These are phyloP conservation scores for Noctua comes DNA, from an alignment of 2,888 invertebrate species.

Conservation along the genomic window DNA sequence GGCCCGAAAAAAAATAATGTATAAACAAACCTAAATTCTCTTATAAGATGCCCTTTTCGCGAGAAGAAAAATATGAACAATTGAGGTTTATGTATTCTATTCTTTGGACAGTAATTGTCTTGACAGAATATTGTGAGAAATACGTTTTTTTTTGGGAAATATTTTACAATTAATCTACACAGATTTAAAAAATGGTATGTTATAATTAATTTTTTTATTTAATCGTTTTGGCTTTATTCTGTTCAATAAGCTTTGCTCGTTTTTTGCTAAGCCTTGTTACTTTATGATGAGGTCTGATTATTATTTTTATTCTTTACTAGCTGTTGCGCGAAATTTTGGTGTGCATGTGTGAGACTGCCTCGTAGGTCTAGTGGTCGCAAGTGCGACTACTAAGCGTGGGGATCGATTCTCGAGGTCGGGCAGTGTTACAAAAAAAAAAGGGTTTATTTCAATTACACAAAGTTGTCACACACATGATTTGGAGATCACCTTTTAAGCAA, in stretches of 20 bases:
- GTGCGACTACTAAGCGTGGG: no score
- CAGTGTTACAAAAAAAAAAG: no score
- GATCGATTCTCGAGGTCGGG: no score
- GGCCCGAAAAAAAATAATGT: background rate
- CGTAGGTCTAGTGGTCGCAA: no score
- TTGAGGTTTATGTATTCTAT: background rate
- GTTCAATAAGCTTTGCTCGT: background rate
- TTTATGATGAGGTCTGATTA: background rate
- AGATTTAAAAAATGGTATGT: slow-evolving; percentile 29
- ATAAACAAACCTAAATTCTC: slow-evolving; percentile 15
- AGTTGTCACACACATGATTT: no score
- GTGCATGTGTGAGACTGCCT: no score
- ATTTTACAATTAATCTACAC: slow-evolving; percentile 24
- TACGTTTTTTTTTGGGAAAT: slow-evolving; percentile 19
- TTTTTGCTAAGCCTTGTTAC: background rate
- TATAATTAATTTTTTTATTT: slow-evolving; percentile 9
- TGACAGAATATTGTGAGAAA: slow-evolving; percentile 29
- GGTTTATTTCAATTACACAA: no score
- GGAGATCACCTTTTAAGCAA: no score
- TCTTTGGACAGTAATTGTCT: background rate
- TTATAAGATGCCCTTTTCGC: slow-evolving; percentile 21
- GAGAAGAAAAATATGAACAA: slow-evolving; percentile 27
- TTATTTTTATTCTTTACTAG: no score
- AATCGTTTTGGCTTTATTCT: background rate
- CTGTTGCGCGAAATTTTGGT: no score